Evolutionary conservation across 2,113 vertebrate species (phyloP).

Genomic region (Sakesphorus luctuosus): DNA sequence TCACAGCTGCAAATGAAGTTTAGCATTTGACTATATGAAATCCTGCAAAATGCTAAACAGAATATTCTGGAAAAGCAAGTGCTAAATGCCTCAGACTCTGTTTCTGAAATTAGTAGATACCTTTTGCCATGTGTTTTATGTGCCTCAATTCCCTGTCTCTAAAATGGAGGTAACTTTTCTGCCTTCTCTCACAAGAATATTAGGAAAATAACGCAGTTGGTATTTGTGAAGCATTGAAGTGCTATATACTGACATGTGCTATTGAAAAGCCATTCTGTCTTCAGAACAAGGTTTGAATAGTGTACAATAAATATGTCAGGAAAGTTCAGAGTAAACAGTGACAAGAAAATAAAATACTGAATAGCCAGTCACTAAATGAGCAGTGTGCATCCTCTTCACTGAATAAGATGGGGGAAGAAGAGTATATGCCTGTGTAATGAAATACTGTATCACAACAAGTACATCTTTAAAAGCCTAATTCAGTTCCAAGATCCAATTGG

Average conservation of each 20-base stretch:
- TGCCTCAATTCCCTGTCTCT: neutral
- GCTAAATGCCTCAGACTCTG: neutral
- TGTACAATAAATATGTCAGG: conserved; percentile 18
- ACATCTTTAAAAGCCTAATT: neutral
- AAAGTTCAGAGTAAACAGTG: conserved; percentile 44
- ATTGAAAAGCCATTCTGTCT: conserved; percentile 42
- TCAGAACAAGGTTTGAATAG: conserved; percentile 17
- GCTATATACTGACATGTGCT: neutral
- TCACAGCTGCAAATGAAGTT: neutral
- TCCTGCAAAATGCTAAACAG: neutral
- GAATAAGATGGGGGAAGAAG: neutral
- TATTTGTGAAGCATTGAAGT: neutral
- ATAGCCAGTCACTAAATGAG: conserved; percentile 6
- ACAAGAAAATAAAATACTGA: conserved; percentile 22
- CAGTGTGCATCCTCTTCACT: neutral
- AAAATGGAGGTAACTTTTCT: neutral
- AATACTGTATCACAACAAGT: neutral
- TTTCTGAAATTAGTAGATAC: neutral
- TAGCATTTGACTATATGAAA: neutral
- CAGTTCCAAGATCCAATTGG: too few species aligned
- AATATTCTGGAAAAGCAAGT: neutral
- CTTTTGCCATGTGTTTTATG: neutral
- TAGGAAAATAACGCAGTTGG: conserved; percentile 26
- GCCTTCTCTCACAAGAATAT: neutral
- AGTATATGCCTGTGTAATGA: neutral